Percentiles rank a stretch among this genome's conserved stretches.
These are phyloP conservation scores for Drosophila nigromelanica DNA, from an alignment of 1,140 invertebrate species.

Conservation along the genomic window DNA sequence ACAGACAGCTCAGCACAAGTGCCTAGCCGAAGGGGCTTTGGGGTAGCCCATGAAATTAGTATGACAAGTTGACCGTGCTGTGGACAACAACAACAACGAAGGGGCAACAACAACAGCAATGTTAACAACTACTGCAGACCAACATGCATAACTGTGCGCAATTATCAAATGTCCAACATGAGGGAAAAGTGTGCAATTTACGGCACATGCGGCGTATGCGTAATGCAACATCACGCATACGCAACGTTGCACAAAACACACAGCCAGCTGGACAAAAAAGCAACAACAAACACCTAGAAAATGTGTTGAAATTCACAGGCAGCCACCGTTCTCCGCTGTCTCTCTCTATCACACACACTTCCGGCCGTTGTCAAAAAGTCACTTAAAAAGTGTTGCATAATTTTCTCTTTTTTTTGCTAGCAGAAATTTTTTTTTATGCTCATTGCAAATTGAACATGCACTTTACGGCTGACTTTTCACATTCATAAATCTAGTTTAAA, in stretches of 20 bases:
- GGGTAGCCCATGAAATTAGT: conserved; percentile 62
- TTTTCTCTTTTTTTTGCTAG: conserved; percentile 2
- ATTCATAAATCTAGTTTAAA: too few species aligned
- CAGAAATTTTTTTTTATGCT: neutral
- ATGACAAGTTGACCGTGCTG: conserved; percentile 70
- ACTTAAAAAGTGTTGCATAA: conserved; percentile 17
- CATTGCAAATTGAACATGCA: neutral
- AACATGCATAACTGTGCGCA: conserved; percentile 26
- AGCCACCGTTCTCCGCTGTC: neutral
- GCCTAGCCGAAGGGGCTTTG: conserved; percentile 11
- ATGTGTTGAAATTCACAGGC: conserved; percentile 4
- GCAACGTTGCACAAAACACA: conserved; percentile 24
- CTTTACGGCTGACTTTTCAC: neutral
- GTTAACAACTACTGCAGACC: conserved; percentile 3
- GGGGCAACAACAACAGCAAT: conserved; percentile 10
- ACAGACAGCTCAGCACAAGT: neutral
- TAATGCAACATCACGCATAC: conserved; percentile 38
- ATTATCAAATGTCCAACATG: conserved; percentile 33
- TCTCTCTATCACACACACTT: neutral
- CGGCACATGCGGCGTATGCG: conserved; percentile 37
- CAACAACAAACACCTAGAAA: conserved; percentile 1
- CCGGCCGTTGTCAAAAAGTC: conserved; percentile 10
- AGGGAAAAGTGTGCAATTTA: conserved; percentile 9
- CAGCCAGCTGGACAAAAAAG: neutral
- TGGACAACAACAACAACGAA: conserved; percentile 6